phyloP scores from a whole-genome alignment of 2,113 vertebrate species.

The Neoarius graeffei region DNA sequence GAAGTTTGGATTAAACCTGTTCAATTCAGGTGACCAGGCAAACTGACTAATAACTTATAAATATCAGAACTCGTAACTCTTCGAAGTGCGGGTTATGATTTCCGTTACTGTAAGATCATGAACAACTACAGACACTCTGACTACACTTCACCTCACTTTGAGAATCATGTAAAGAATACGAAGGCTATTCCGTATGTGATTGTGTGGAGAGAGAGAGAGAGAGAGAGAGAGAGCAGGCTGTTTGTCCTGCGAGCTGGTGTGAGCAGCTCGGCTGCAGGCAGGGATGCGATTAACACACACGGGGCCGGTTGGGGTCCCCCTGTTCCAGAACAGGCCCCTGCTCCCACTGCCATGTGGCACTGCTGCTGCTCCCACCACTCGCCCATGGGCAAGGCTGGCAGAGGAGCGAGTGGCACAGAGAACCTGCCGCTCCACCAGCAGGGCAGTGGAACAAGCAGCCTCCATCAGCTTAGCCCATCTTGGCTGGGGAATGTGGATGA shows the following conservation, averaged over 20 bases:
- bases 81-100: background rate
- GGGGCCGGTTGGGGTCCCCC: conserved; percentile 72
- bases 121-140: background rate
- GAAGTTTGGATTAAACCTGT: background rate
- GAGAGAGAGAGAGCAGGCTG: conserved; percentile 36
- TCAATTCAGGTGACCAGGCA: background rate
- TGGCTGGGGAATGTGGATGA: conserved; percentile 35
- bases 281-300: conserved; percentile 79
- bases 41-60: background rate
- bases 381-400: conserved; percentile 57
- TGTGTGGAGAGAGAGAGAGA: conserved; percentile 23
- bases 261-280: conserved; percentile 77
- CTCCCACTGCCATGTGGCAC: conserved; percentile 61
- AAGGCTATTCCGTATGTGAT: conserved; percentile 51
- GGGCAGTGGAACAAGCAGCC: conserved; percentile 65
- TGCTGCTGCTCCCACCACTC: conserved; percentile 61
- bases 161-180: conserved; percentile 23
- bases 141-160: background rate
- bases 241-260: conserved; percentile 65
- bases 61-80: background rate
- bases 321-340: conserved; percentile 68
- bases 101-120: background rate
- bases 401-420: conserved; percentile 59
- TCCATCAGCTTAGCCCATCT: conserved; percentile 55
- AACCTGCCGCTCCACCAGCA: conserved; percentile 71